These are phyloP conservation scores for Epizoanthus stellaris DNA, from an alignment of 92 coral and sea anemone genomes.

Conservation along the genomic window DNA sequence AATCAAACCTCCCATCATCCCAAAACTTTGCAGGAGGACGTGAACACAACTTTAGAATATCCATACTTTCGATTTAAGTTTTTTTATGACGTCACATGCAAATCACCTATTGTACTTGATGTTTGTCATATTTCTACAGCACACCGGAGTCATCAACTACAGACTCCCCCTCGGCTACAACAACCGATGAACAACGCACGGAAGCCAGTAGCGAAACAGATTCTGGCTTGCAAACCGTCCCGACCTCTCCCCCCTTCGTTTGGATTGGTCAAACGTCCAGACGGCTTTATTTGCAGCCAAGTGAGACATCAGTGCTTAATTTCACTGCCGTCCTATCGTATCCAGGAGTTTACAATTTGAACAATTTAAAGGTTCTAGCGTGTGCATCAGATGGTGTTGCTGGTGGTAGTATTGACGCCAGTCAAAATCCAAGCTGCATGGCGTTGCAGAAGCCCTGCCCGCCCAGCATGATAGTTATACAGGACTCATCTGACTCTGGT, in stretches of 20 bases:
- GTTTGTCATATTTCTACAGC: neutral
- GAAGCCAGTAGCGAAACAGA: slow-evolving; percentile 33
- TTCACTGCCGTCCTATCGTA: slow-evolving; percentile 79
- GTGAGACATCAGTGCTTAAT: slow-evolving; percentile 62
- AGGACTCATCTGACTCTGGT: slow-evolving; percentile 57
- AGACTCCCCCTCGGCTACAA: neutral
- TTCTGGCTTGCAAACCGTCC: slow-evolving; percentile 36
- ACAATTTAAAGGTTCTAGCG: slow-evolving; percentile 84
- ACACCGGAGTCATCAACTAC: slow-evolving; percentile 20
- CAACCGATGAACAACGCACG: slow-evolving; percentile 7
- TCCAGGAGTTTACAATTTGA: slow-evolving; percentile 92
- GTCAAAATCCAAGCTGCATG: slow-evolving; percentile 52
- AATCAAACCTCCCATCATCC: no score
- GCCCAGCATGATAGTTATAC: slow-evolving; percentile 82
- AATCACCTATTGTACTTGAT: no score
- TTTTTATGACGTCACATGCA: no score
- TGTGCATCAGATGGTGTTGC: slow-evolving; percentile 4
- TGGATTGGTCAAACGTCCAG: slow-evolving; percentile 92
- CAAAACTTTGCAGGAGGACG: no score
- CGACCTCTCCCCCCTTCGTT: slow-evolving; percentile 63
- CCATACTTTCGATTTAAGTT: no score
- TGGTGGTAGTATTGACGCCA: slow-evolving; percentile 11
- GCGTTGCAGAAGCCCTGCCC: slow-evolving; percentile 83
- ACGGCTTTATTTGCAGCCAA: slow-evolving; percentile 70
- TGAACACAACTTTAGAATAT: no score